Percentiles rank a stretch among this genome's conserved stretches.
These are phyloP conservation scores for Dendrocopos noguchii DNA, from an alignment of 2,113 vertebrate species.

Conservation along the genomic window DNA sequence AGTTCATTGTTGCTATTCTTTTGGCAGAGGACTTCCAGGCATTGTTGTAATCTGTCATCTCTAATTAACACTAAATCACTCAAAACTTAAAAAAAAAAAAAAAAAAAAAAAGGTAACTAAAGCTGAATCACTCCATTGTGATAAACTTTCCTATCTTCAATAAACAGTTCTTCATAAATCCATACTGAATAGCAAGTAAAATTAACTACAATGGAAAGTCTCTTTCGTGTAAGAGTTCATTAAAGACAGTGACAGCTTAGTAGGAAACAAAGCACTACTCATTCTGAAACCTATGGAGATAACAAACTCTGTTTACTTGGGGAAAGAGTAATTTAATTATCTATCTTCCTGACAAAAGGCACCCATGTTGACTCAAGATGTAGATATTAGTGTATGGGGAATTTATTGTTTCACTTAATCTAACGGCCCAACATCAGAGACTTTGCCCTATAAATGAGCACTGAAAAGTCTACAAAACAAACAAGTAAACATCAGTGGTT, in stretches of 20 bases:
- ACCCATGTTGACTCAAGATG: slow-evolving; percentile 30
- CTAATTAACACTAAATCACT: neutral
- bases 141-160: neutral
- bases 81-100: neutral
- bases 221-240: slow-evolving; percentile 2
- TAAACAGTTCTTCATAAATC: slow-evolving; percentile 26
- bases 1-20: neutral
- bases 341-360: slow-evolving; percentile 16
- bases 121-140: neutral
- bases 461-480: neutral
- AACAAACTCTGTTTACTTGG: slow-evolving; percentile 32
- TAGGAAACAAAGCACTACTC: neutral
- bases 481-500: neutral
- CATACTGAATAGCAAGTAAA: neutral
- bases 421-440: slow-evolving; percentile 12
- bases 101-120: neutral
- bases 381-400: slow-evolving; percentile 21
- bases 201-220: slow-evolving; percentile 10
- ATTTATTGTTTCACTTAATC: slow-evolving; percentile 44
- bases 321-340: slow-evolving; percentile 52
- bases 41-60: neutral
- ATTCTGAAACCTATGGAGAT: slow-evolving; percentile 20
- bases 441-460: slow-evolving; percentile 1
- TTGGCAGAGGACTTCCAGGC: neutral
- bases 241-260: slow-evolving; percentile 2